Conservation (phyloP, 2,888 invertebrate genomes). For the Eustalomyia histrio region DNA sequence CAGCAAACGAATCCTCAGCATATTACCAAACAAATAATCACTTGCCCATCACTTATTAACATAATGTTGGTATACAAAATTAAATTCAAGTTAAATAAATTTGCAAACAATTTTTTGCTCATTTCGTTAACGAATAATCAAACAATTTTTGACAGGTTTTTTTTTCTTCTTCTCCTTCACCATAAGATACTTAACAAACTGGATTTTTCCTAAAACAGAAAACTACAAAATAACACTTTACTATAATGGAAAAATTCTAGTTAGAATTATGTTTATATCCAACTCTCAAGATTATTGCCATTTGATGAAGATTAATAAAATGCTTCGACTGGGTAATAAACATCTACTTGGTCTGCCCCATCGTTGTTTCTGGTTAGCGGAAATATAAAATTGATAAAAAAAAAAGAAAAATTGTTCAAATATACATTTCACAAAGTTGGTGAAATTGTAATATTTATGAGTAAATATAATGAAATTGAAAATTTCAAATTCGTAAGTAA, state of each 20-base stretch:
- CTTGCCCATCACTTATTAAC: no score
- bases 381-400: conserved; percentile 29
- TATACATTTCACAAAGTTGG: conserved; percentile 20
- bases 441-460: conserved; percentile 33
- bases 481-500: conserved; percentile 22
- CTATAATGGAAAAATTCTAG: conserved; percentile 33
- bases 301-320: conserved; percentile 44
- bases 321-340: neutral
- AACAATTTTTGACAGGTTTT: conserved; percentile 37
- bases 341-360: neutral
- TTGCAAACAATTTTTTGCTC: neutral
- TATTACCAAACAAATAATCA: no score
- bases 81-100: no score
- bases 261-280: conserved; percentile 17
- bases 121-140: neutral
- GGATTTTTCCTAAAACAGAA: neutral
- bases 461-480: conserved; percentile 53
- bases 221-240: neutral
- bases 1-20: no score
- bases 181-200: neutral
- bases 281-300: conserved; percentile 3
- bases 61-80: no score
- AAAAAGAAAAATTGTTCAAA: neutral
- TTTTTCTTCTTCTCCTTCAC: neutral
- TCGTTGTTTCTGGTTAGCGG: conserved; percentile 14